Evolutionary conservation across 2,113 vertebrate species (phyloP).

Genomic region (Abramis brama): DNA sequence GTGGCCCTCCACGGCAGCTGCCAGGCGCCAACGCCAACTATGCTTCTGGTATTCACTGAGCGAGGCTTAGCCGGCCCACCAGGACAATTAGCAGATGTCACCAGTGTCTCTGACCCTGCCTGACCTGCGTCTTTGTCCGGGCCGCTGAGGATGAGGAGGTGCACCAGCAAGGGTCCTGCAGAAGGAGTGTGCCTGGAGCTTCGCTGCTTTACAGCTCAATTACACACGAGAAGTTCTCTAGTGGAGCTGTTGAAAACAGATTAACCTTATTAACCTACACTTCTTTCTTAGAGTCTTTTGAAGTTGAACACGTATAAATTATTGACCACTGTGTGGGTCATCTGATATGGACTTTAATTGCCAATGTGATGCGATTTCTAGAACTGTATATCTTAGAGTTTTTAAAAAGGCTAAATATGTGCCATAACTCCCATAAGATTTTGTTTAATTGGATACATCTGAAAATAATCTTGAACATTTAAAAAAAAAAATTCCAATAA

Average conservation of each 20-base stretch:
- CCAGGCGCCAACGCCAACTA: slow-evolving; percentile 61
- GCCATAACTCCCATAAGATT: background rate
- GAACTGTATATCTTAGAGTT: no score
- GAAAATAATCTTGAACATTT: background rate
- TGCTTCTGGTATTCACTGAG: slow-evolving; percentile 61
- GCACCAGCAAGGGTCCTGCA: slow-evolving; percentile 30
- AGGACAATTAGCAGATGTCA: slow-evolving; percentile 81
- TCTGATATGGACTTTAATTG: background rate
- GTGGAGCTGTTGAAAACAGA: slow-evolving; percentile 13
- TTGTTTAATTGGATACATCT: background rate
- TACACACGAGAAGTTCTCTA: slow-evolving; percentile 16
- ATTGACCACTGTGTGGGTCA: slow-evolving; percentile 6
- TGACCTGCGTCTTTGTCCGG: slow-evolving; percentile 71
- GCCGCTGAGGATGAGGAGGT: slow-evolving; percentile 29
- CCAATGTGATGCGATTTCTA: no score
- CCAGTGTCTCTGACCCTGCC: slow-evolving; percentile 66
- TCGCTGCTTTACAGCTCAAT: slow-evolving; percentile 4
- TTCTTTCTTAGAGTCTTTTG: slow-evolving; percentile 24
- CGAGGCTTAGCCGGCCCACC: slow-evolving; percentile 63
- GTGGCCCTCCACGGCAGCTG: slow-evolving; percentile 64
- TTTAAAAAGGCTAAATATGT: no score
- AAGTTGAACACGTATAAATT: slow-evolving; percentile 3
- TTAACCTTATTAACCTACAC: slow-evolving; percentile 56
- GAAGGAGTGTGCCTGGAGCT: slow-evolving; percentile 48
- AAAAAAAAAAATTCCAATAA: no score